phyloP scores from a whole-genome alignment of 2,797 vertebrate species.

The Sardinella longiceps region DNA sequence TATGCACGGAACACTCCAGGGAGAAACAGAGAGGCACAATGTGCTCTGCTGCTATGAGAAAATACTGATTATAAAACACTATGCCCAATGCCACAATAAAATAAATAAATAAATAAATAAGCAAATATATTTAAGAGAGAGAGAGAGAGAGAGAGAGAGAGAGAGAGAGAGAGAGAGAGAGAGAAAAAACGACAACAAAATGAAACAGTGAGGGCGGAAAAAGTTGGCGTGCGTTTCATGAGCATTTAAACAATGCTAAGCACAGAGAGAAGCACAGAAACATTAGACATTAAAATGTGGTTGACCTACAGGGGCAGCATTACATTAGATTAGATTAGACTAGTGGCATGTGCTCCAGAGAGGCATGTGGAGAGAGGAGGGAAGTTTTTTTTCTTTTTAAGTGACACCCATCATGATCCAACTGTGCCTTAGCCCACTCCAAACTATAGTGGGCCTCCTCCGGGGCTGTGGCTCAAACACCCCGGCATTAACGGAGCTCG shows the following conservation, averaged over 20 bases:
- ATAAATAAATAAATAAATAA: not conserved
- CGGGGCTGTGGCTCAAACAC: not conserved
- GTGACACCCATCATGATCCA: not conserved
- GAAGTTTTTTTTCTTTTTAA: not conserved
- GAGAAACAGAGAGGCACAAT: slow-evolving; percentile 78
- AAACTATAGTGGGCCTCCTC: not conserved
- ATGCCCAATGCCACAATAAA: not conserved
- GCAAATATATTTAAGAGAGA: too few relatives aligned
- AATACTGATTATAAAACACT: slow-evolving; percentile 12
- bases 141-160: too few relatives aligned
- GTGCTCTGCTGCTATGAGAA: slow-evolving; percentile 51
- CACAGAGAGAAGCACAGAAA: not conserved
- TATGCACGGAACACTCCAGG: slow-evolving; percentile 77
- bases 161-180: too few relatives aligned
- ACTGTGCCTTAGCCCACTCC: not conserved
- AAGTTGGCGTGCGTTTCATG: not conserved
- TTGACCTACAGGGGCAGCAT: not conserved
- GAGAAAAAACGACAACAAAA: not conserved
- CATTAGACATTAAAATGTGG: not conserved
- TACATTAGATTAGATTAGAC: too few relatives aligned
- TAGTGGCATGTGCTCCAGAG: not conserved
- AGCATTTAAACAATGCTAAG: not conserved
- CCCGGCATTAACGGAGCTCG: not conserved
- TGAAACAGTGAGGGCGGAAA: not conserved
- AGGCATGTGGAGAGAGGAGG: not conserved